These are phyloP conservation scores for Tetragonula clypearis DNA, from an alignment of 1,140 invertebrate genomes.

Conservation along the genomic window DNA sequence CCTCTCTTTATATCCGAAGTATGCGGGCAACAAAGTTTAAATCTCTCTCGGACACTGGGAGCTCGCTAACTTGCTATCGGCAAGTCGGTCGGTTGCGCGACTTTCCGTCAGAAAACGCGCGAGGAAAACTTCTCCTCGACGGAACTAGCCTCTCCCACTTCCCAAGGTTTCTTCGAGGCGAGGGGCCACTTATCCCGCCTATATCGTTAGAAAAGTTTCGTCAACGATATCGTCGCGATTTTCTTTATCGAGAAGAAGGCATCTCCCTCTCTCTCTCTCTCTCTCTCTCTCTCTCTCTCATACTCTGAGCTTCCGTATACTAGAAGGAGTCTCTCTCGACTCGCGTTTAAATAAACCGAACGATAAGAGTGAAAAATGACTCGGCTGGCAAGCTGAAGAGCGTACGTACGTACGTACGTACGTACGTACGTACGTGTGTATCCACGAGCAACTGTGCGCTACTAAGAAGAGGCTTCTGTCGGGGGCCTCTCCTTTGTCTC, in stretches of 20 bases:
- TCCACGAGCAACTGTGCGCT: conserved; percentile 6
- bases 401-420: conserved; percentile 27
- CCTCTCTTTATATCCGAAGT: conserved; percentile 62
- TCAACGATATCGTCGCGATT: conserved; percentile 64
- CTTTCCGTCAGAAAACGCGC: conserved; percentile 69
- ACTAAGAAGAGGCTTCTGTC: conserved; percentile 35
- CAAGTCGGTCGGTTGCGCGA: conserved; percentile 53
- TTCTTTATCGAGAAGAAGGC: conserved; percentile 45
- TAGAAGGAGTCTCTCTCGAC: conserved; percentile 1
- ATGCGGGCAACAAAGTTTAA: conserved; percentile 66
- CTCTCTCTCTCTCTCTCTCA: background rate
- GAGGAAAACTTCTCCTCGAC: conserved; percentile 65
- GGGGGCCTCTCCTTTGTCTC: conserved; percentile 52
- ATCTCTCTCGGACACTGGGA: conserved; percentile 67
- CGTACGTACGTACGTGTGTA: conserved; percentile 5
- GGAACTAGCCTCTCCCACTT: conserved; percentile 21
- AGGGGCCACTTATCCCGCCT: conserved; percentile 38
- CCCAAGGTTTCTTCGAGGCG: too few species aligned
- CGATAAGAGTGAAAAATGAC: conserved; percentile 69
- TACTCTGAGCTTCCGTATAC: background rate
- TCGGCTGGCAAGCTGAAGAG: conserved; percentile 48
- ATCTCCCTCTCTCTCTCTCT: background rate
- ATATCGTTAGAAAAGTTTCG: conserved; percentile 61
- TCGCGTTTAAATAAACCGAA: conserved; percentile 58
- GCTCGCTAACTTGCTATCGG: conserved; percentile 73